Evolutionary conservation across 2,888 invertebrate species (phyloP).

Genomic region (Nematopogon swammerdamellus): DNA sequence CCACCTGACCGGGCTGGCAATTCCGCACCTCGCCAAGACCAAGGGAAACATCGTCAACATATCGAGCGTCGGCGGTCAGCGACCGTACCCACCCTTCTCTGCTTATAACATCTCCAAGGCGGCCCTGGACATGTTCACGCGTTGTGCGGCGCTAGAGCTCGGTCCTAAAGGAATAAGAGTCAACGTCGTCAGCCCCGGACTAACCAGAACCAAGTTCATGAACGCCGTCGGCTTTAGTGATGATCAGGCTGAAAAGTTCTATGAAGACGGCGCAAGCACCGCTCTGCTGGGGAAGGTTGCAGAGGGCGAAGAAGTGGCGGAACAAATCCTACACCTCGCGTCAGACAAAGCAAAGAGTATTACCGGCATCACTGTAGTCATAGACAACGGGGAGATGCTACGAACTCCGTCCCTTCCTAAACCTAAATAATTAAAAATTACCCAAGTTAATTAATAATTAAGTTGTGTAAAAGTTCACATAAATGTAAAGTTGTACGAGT

Average conservation of each 20-base stretch:
- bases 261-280: constrained; percentile 18
- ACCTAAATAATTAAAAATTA: neutral
- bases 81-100: constrained; percentile 23
- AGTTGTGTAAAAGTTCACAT: no score
- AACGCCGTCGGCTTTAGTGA: constrained; percentile 25
- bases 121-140: constrained; percentile 33
- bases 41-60: constrained; percentile 35
- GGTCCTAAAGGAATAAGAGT: constrained; percentile 31
- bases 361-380: constrained; percentile 44
- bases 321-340: constrained; percentile 28
- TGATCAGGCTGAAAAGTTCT: constrained; percentile 20
- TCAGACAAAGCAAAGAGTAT: constrained; percentile 31
- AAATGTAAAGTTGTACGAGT: no score
- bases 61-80: constrained; percentile 28
- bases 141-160: constrained; percentile 30
- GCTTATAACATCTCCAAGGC: constrained; percentile 40
- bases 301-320: constrained; percentile 26
- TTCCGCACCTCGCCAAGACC: constrained; percentile 24
- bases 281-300: constrained; percentile 18
- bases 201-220: constrained; percentile 30
- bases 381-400: constrained; percentile 31
- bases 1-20: constrained; percentile 23
- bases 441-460: no score
- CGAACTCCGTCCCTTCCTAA: neutral
- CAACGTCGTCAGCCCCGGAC: constrained; percentile 36